Evolutionary conservation across 1,140 invertebrate genomes (phyloP).

Genomic region (Nephotettix cincticeps): DNA sequence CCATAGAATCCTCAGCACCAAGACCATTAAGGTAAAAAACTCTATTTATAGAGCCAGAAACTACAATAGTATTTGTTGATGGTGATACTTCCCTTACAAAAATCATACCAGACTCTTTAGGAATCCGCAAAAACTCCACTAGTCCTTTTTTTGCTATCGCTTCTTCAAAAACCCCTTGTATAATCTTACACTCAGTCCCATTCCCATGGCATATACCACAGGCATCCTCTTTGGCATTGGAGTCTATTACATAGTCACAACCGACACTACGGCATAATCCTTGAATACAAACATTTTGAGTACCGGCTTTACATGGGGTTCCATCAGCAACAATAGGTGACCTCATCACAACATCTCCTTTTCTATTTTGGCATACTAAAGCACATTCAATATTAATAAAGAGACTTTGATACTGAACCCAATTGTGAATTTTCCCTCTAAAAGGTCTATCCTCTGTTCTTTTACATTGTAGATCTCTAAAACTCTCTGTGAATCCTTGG

Average conservation of each 20-base stretch:
- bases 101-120: constrained; percentile 48
- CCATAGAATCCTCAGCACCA: constrained; percentile 44
- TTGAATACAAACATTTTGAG: constrained; percentile 57
- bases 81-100: constrained; percentile 44
- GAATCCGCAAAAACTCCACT: constrained; percentile 42
- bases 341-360: constrained; percentile 25
- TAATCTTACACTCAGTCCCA: constrained; percentile 57
- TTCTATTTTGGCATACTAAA: constrained; percentile 28
- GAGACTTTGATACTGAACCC: constrained; percentile 51
- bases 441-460: constrained; percentile 46
- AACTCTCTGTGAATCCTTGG: constrained; percentile 51
- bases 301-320: constrained; percentile 59
- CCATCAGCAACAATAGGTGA: constrained; percentile 51
- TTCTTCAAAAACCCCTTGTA: constrained; percentile 45
- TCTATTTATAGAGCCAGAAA: constrained; percentile 43
- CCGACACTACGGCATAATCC: constrained; percentile 64
- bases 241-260: constrained; percentile 66
- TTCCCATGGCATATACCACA: constrained; percentile 71
- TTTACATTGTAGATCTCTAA: constrained; percentile 60
- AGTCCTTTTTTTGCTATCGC: constrained; percentile 17
- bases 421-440: constrained; percentile 48
- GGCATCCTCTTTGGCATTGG: constrained; percentile 61
- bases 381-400: constrained; percentile 29
- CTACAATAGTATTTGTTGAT: constrained; percentile 47
- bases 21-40: constrained; percentile 49